Evolutionary conservation across 1,140 invertebrate species (phyloP).

Genomic region (Amphibalanus amphitrite): DNA sequence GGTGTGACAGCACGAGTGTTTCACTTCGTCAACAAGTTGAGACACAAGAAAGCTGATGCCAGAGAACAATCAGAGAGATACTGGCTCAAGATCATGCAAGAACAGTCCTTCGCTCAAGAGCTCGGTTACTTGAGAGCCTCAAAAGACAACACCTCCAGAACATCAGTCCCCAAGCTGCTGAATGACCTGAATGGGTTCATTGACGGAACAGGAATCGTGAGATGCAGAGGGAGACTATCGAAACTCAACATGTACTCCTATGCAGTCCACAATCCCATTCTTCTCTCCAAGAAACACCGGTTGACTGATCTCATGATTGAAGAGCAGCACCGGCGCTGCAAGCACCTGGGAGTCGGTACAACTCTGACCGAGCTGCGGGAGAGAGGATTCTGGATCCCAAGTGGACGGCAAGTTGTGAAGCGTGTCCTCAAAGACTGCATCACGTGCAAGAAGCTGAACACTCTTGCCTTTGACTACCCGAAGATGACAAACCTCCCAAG

Average conservation of each 20-base stretch:
- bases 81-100: background rate
- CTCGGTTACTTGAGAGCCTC: background rate
- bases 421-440: background rate
- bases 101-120: background rate
- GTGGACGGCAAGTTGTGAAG: background rate
- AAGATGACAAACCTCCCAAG: background rate
- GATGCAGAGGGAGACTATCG: background rate
- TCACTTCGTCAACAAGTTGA: background rate
- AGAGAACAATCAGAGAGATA: too few relatives aligned
- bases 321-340: background rate
- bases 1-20: background rate
- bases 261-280: background rate
- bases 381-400: background rate
- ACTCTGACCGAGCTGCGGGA: background rate
- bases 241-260: background rate
- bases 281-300: background rate
- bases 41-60: too few relatives aligned
- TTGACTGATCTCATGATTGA: background rate
- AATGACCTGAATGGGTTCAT: background rate
- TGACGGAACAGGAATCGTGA: background rate
- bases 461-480: background rate
- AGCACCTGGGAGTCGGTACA: background rate
- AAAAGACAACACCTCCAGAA: background rate
- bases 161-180: background rate
- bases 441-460: background rate